Conservation (phyloP, 2,797 vertebrate genomes). For the Acanthopagrus latus region DNA sequence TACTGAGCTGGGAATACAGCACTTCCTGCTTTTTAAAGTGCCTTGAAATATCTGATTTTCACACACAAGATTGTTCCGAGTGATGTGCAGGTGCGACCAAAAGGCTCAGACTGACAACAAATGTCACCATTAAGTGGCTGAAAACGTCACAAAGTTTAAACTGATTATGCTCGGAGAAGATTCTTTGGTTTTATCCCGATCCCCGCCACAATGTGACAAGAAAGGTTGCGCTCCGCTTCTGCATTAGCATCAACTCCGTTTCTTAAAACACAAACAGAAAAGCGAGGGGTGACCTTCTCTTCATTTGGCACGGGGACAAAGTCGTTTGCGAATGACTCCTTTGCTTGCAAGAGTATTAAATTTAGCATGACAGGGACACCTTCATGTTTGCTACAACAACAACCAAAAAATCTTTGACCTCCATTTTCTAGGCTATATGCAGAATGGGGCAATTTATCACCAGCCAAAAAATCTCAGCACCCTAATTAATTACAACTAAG, state of each 20-base stretch:
- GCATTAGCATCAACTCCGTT: conserved; percentile 49
- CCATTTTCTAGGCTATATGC: conserved; percentile 86
- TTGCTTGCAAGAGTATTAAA: conserved; percentile 82
- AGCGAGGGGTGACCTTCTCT: conserved; percentile 78
- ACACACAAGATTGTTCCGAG: neutral
- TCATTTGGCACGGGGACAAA: conserved; percentile 81
- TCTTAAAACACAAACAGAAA: conserved; percentile 68
- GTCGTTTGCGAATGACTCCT: conserved; percentile 80
- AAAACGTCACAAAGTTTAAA: conserved; percentile 10
- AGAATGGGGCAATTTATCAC: conserved; percentile 88
- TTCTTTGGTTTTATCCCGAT: conserved; percentile 35
- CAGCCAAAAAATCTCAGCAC: conserved; percentile 86
- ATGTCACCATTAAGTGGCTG: neutral
- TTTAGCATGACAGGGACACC: conserved; percentile 87
- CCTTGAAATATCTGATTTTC: conserved; percentile 24
- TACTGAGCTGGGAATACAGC: conserved; percentile 40
- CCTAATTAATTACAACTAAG: conserved; percentile 92
- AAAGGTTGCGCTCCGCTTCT: conserved; percentile 22
- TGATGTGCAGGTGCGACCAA: neutral
- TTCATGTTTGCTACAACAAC: conserved; percentile 87
- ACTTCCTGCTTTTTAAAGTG: conserved; percentile 17
- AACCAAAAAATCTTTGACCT: conserved; percentile 88
- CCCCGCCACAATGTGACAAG: conserved; percentile 34
- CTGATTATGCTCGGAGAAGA: conserved; percentile 36
- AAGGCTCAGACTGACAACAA: neutral